Base-by-base conservation (phyloP, 2,797 vertebrate genomes). In the Macroramphosus scolopax region DNA sequence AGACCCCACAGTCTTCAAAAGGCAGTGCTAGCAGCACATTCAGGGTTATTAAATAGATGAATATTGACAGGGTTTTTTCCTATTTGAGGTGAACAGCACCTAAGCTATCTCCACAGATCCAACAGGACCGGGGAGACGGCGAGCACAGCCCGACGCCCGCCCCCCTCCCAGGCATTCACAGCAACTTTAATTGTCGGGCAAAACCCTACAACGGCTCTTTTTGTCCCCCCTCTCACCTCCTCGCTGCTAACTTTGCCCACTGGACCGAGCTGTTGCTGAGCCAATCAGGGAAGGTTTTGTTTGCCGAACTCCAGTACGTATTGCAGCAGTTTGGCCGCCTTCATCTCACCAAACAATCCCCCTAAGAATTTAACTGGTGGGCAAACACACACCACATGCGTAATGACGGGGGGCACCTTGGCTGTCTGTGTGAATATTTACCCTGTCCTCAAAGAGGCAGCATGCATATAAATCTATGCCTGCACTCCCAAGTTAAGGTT, bases 361-460 rank as follows among this genome's bases (percentile, higher is more conserved):
- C 81, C 79, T 81, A 87, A 86, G 83, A 85, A 88, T 88, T 88
- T 88, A 90, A 90, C 87, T 82, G 80, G 82, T 87, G 75, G 86
- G 87, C 86, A 90, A 89, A 89, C 82, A 77, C 38, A 65, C 72
- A 73, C 78, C 65, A 77, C 76, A 83, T 68, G 80, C 75, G 75
- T 89, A 85, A 86, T 84, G 82, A 84, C 66, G 68, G 60, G 75
- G n/a, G 76, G 80, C 83, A 86, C 86, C 88, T 87, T 84, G 88
- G 80, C 79, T 53, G 80, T 78, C 85, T 84, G 86, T 87, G 82
- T 88, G 87, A 87, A 91, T 87, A 90, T 89, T 89, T 88, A 90
- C 83, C 82, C 88, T 88, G 85, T 83, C 85, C 88, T 92, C 86
- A 85, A 70, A 75, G 68, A 63, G 74, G 86, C 82, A 84, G 82